Base-by-base conservation (phyloP, 2,888 invertebrate genomes). In the Idaea dimidiata region DNA sequence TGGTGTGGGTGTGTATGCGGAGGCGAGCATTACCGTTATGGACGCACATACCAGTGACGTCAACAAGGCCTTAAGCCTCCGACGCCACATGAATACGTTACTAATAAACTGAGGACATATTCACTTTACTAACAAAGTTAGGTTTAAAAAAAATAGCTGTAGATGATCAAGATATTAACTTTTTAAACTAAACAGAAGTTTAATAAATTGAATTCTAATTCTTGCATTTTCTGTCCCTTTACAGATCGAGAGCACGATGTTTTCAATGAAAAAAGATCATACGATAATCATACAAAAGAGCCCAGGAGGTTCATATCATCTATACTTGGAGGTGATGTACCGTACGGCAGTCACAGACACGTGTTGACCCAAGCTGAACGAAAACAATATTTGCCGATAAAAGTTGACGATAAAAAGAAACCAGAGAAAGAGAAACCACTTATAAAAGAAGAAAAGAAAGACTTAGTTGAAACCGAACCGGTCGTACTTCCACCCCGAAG, bases 351-450 rank as follows among this genome's bases (percentile, higher is more conserved):
- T 75, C 92, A 91, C 67, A 93, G 95, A 58, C 95, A 96, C 81
- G 95, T 97, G 3, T 90, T 96, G n/a, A 97, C 97, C 58, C 94
- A 95, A 77, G 97, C 97, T 17, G 96, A 97, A 86, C 94, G 96
- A 69, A 97, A 97, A 88, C 96, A 95, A 78, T 97, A 96, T 84
- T 94, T 94, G 33, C 94, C 95, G 16, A 87, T 87, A n/a, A 87
- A 91, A 10, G 82, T 84, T 74, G 94, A 94, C 69, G 93, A 94
- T 67, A 94, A 94, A 69, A 94, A 94, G 75, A 72, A 74, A 54
- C 91, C 94, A 73, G 92, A 93, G 57, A 88, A 88, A 70, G 92
- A 93, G 57, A 88, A 88, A 70, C 89, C 91, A 16, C 75, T 94
- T 59, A 93, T 94, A 69, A 93, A 93, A 72, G 93, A 94, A 76